Evolutionary conservation across 2,113 vertebrate genomes (phyloP).

Genomic region (Carlito syrichta): DNA sequence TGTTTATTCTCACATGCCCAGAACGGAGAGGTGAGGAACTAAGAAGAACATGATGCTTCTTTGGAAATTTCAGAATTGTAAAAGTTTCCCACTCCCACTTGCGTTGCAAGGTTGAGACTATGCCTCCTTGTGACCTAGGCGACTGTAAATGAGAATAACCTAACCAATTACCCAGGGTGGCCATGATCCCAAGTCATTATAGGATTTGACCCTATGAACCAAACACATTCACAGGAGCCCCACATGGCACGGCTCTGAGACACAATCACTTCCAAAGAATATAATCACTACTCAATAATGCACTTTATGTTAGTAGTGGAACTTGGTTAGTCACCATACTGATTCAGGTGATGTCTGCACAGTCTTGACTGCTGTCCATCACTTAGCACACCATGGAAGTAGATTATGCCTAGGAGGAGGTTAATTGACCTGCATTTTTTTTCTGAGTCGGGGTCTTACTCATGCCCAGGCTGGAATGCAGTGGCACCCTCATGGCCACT

Average conservation of each 20-base stretch:
- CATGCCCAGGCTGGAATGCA: too few relatives aligned
- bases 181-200: slow-evolving; percentile 5
- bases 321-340: background rate
- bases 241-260: background rate
- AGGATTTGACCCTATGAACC: background rate
- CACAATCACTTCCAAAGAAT: slow-evolving; percentile 9
- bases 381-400: background rate
- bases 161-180: background rate
- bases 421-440: too few relatives aligned
- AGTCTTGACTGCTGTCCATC: background rate
- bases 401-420: background rate
- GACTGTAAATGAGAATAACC: slow-evolving; percentile 23
- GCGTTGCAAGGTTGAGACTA: slow-evolving; percentile 5
- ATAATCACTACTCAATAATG: background rate
- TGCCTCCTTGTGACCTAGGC: slow-evolving; percentile 5
- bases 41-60: background rate
- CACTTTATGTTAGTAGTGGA: background rate
- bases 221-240: background rate
- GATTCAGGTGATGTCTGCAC: background rate
- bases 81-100: slow-evolving; percentile 22
- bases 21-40: slow-evolving; percentile 52
- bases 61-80: slow-evolving; percentile 33
- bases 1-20: slow-evolving; percentile 56
- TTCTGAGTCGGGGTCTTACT: too few relatives aligned
- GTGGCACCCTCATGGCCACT: too few relatives aligned